These are phyloP conservation scores for Charanyca ferruginea DNA, from an alignment of 2,888 invertebrate genomes.

Conservation along the genomic window DNA sequence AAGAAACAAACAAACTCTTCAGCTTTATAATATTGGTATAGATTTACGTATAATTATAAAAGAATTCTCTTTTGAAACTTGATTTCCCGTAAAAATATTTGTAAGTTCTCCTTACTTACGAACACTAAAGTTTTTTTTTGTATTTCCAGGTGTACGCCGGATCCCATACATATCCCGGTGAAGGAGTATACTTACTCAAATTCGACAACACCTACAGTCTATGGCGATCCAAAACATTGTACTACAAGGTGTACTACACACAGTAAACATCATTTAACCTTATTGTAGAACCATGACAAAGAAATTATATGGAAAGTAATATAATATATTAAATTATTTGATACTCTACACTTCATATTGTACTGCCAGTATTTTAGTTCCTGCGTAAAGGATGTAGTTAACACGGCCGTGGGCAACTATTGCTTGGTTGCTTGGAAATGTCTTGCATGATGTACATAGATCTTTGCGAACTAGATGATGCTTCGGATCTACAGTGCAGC, in stretches of 20 bases:
- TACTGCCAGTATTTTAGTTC: constrained; percentile 63
- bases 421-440: constrained; percentile 2
- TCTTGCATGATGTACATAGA: neutral
- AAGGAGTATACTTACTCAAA: constrained; percentile 99
- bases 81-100: too few species aligned
- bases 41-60: too few species aligned
- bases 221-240: constrained; percentile 99
- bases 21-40: too few species aligned
- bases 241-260: constrained; percentile 99
- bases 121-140: too few species aligned
- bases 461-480: neutral
- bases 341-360: constrained; percentile 49
- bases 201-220: constrained; percentile 99
- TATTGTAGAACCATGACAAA: constrained; percentile 74
- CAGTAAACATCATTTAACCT: constrained; percentile 85
- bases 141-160: constrained; percentile 96
- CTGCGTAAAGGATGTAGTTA: constrained; percentile 25
- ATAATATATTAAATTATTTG: constrained; percentile 58
- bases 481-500: neutral
- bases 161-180: constrained; percentile 98
- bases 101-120: neutral
- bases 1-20: too few species aligned
- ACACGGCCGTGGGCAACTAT: constrained; percentile 17
- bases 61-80: too few species aligned
- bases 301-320: constrained; percentile 58